Evolutionary conservation across 1,140 invertebrate genomes (phyloP).

Genomic region (Bombyx mandarina): DNA sequence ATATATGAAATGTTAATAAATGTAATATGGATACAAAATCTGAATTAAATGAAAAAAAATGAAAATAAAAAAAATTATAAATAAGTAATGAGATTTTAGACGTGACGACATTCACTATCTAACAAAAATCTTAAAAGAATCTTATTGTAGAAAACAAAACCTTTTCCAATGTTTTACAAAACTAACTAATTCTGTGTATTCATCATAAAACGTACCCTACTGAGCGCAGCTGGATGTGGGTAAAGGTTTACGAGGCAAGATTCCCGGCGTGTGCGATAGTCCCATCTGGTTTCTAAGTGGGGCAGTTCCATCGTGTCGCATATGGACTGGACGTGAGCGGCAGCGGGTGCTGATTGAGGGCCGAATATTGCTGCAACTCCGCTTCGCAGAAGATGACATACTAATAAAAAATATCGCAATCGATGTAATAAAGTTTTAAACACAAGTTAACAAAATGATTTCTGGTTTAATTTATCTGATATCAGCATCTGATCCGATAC

Average conservation of each 20-base stretch:
- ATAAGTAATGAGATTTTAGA: no score
- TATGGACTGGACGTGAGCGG: conserved; percentile 94
- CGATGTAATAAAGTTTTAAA: no score
- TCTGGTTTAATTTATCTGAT: background rate
- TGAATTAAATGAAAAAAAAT: no score
- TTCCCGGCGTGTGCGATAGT: conserved; percentile 87
- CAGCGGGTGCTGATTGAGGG: conserved; percentile 90
- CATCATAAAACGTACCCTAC: conserved; percentile 76
- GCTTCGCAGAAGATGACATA: conserved; percentile 87
- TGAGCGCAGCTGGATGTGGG: conserved; percentile 90
- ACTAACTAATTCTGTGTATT: no score
- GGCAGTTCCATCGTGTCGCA: conserved; percentile 96
- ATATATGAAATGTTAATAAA: no score
- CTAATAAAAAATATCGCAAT: conserved; percentile 64
- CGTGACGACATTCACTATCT: no score
- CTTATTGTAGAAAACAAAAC: no score
- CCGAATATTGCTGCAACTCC: conserved; percentile 96
- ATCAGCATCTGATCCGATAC: no score
- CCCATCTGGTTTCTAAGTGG: conserved; percentile 94
- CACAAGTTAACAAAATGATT: background rate
- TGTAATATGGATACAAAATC: no score
- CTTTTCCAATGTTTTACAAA: no score
- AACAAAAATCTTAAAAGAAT: no score
- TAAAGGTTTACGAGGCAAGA: conserved; percentile 95
- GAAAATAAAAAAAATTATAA: no score